A percentile compares a stretch with the other conserved stretches of the same genome.
phyloP scores from a whole-genome alignment of 2,797 vertebrate genomes.

The Eulemur rubriventer region DNA sequence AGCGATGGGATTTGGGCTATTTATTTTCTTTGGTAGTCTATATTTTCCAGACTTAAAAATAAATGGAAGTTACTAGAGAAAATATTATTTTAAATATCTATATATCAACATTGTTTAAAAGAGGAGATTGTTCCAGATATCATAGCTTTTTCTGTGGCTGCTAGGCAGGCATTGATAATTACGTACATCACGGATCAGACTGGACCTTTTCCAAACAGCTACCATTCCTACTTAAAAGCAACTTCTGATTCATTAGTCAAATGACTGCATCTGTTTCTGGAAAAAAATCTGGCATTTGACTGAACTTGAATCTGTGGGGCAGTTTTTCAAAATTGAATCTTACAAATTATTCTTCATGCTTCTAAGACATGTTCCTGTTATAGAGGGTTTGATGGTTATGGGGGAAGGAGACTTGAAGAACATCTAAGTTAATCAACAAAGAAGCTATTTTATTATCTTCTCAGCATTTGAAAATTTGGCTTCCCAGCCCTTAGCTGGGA shows the following conservation, averaged over 20 bases:
- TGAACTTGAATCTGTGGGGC: neutral
- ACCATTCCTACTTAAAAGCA: neutral
- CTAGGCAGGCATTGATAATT: neutral
- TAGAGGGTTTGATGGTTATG: neutral
- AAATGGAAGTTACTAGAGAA: neutral
- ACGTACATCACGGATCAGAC: neutral
- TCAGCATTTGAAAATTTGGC: neutral
- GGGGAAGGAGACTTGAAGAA: neutral
- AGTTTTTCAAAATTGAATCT: conserved; percentile 6
- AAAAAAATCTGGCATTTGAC: neutral
- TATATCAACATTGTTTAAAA: neutral
- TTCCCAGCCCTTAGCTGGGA: neutral
- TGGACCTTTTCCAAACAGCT: neutral
- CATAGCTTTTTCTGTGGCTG: neutral
- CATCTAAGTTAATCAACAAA: neutral
- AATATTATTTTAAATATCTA: neutral
- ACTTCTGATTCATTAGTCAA: neutral
- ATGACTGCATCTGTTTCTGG: neutral
- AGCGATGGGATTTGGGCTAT: neutral
- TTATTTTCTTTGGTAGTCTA: neutral
- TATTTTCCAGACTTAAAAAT: neutral
- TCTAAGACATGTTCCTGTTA: neutral
- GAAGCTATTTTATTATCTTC: neutral
- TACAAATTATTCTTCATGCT: neutral
- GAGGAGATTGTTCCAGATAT: neutral